Percentiles rank a stretch among this genome's conserved stretches.
phyloP scores from a whole-genome alignment of 2,888 invertebrate genomes.

The Elysia crispata region DNA sequence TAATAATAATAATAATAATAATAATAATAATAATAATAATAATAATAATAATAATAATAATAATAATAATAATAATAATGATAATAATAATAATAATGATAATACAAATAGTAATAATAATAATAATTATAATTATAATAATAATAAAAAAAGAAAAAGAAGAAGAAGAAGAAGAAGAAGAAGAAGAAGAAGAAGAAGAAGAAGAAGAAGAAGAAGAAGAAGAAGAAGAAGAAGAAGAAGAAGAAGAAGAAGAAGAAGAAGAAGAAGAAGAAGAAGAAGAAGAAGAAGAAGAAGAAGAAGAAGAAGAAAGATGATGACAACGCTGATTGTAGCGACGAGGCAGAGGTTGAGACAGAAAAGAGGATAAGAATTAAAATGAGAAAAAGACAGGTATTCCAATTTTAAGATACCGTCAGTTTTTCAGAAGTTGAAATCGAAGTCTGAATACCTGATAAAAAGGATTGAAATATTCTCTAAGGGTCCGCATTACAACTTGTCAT shows the following conservation, averaged over 20 bases:
- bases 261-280: constrained; percentile 17
- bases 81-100: background rate
- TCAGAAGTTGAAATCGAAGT: too few species aligned
- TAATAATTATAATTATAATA: background rate
- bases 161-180: background rate
- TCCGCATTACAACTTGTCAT: too few species aligned
- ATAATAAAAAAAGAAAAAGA: constrained; percentile 12
- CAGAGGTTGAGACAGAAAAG: background rate
- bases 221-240: constrained; percentile 15
- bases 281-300: constrained; percentile 14
- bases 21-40: background rate
- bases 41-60: background rate
- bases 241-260: constrained; percentile 24
- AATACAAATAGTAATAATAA: too few species aligned
- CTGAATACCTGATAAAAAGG: too few species aligned
- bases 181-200: background rate
- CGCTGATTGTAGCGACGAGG: background rate
- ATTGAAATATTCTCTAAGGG: too few species aligned
- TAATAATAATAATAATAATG: background rate
- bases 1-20: background rate
- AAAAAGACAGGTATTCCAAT: background rate
- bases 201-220: constrained; percentile 1
- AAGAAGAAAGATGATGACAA: constrained; percentile 2
- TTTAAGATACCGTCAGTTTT: too few species aligned
- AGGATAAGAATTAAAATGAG: background rate